Conservation (phyloP, 2,797 vertebrate species). For the Spheniscus humboldti region DNA sequence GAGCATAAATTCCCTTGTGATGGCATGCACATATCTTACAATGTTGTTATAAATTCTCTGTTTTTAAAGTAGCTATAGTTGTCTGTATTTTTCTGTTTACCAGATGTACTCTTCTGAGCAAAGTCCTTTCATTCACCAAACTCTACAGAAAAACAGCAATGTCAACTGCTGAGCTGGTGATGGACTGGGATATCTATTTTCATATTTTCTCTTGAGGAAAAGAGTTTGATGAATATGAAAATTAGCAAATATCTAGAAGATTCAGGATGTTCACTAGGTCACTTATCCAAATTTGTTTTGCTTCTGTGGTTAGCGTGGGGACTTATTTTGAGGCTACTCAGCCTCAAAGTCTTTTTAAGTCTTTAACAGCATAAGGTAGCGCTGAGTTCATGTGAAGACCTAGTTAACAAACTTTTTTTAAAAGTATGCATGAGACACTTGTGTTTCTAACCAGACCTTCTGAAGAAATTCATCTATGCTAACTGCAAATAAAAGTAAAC, state of each 20-base stretch:
- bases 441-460: background rate
- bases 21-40: background rate
- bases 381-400: background rate
- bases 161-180: background rate
- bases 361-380: background rate
- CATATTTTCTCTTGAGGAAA: background rate
- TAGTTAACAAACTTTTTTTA: background rate
- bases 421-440: background rate
- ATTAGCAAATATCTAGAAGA: background rate
- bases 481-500: background rate
- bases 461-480: background rate
- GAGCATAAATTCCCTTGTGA: background rate
- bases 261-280: background rate
- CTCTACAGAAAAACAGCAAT: background rate
- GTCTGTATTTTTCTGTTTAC: background rate
- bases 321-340: background rate
- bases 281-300: background rate
- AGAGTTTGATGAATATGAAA: background rate
- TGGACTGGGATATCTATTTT: background rate
- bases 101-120: background rate
- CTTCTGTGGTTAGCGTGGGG: background rate
- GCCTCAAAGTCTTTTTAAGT: background rate
- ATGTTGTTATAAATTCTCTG: background rate
- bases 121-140: background rate
- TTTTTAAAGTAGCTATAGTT: background rate